Percentiles rank a stretch among this genome's conserved stretches.
These are phyloP conservation scores for Myocastor coypus DNA, from an alignment of 2,113 vertebrate genomes.

Conservation along the genomic window DNA sequence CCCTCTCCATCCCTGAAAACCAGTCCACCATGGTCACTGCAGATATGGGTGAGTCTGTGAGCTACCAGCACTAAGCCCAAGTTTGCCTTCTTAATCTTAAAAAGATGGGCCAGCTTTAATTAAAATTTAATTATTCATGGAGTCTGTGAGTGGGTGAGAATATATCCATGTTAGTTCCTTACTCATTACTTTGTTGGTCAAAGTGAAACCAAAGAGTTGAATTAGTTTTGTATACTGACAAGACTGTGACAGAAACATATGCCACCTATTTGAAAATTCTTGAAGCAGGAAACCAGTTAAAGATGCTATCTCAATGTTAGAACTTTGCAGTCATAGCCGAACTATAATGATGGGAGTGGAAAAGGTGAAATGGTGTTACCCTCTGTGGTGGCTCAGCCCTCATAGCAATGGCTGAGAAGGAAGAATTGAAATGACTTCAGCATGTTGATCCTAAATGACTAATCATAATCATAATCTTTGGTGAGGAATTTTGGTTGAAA, in stretches of 20 bases:
- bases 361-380: neutral
- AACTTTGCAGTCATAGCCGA: neutral
- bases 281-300: neutral
- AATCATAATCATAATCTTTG: conserved; percentile 12
- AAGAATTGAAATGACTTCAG: neutral
- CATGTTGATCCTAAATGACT: conserved; percentile 39
- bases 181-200: neutral
- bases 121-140: neutral
- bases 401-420: neutral
- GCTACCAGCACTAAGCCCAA: neutral
- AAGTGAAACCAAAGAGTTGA: neutral
- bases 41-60: conserved; percentile 89
- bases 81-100: neutral
- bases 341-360: no score
- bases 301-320: neutral
- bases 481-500: conserved; percentile 38
- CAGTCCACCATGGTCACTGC: conserved; percentile 92
- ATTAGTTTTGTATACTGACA: neutral
- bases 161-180: neutral
- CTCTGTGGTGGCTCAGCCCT: neutral
- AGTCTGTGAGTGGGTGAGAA: neutral
- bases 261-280: neutral
- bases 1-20: conserved; percentile 91
- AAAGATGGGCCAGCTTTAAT: neutral
- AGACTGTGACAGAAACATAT: neutral